Evolutionary conservation across 2,113 vertebrate genomes (phyloP), one percentile per base, ranked within the genome.

Genomic region (Benitochromis conjunctus): DNA sequence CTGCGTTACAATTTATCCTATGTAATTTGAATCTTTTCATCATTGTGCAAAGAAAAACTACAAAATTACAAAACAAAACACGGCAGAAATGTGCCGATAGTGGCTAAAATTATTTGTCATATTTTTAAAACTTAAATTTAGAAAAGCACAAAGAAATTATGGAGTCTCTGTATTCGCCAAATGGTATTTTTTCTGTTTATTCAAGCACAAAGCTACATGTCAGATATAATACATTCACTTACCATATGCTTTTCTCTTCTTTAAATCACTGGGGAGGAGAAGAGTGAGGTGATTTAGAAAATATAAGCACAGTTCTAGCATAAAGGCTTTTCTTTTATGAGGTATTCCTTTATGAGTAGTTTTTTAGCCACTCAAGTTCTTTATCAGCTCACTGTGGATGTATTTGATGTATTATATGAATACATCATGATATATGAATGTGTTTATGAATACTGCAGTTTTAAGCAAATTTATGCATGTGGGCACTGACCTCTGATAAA

Each of bases 201-300:
- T 74, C 14, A 19, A 74, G 43, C 24, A 74, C 24, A 48, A 74
- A 29, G 24, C 9, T 11, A 19, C 24, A 48, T 74, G 9, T 7
- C 69, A 48, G 29, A 31, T 2, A 11, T 36, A 41, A 43, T 38
- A 36, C 60, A 48, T 80, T 31, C 3, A 92, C 93, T 84, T 83
- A 92, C 91, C 60, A 7, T 54, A 10, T 34, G 60, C 87, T 95
- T 96, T 97, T 94, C 97, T 96, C 93, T 97, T 96, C 97, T 96
- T 91, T 97, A 98, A 92, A 98, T 96, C 57, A 98, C 97, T 99
- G 92, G 85, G 1, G 69, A 74, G 86, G 41, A 83, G 60, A 12
- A 85, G 9, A 46, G n/a, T 62, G 31, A 57, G 82, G 19, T 12
- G 9, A 74, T 74, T 74, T 31, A 31, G 1, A 74, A 74, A 51